Percentiles rank a stretch among this genome's conserved stretches.
phyloP scores from a whole-genome alignment of 2,888 invertebrate genomes.

The Diaprepes abbreviatus region DNA sequence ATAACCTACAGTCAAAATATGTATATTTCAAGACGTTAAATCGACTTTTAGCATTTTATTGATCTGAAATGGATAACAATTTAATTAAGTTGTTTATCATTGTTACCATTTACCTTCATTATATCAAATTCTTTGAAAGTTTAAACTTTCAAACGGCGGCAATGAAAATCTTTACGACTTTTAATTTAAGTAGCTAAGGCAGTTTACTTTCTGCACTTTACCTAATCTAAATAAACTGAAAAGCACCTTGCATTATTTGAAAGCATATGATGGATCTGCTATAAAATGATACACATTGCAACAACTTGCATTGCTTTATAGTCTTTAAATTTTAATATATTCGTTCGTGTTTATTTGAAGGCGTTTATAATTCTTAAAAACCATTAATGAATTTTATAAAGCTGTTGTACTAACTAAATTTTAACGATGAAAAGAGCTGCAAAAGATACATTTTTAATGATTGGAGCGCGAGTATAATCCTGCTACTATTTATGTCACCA shows the following conservation, averaged over 20 bases:
- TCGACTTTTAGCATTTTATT: too few relatives aligned
- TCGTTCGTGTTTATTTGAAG: slow-evolving; percentile 7
- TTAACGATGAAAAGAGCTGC: slow-evolving; percentile 9
- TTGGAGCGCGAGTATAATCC: background rate
- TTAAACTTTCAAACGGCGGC: too few relatives aligned
- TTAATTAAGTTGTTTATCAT: too few relatives aligned
- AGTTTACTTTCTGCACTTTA: slow-evolving; percentile 12
- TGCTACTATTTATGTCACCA: slow-evolving; percentile 20
- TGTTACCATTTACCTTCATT: too few relatives aligned
- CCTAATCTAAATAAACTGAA: slow-evolving; percentile 30
- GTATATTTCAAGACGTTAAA: too few relatives aligned
- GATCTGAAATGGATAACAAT: too few relatives aligned
- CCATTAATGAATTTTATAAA: slow-evolving; percentile 8
- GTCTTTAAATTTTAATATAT: slow-evolving; percentile 8
- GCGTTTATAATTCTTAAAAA: background rate
- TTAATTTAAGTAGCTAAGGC: background rate
- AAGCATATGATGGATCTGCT: slow-evolving; percentile 1
- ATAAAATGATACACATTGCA: slow-evolving; percentile 8
- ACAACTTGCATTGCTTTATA: background rate
- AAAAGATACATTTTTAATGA: slow-evolving; percentile 19
- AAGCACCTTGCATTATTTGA: slow-evolving; percentile 17
- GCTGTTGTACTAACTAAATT: background rate
- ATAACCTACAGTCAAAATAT: too few relatives aligned
- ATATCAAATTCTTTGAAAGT: too few relatives aligned
- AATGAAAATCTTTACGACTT: too few relatives aligned